These are phyloP conservation scores for Pangasius larnaudii DNA, from an alignment of 2,797 vertebrate genomes.

Conservation along the genomic window DNA sequence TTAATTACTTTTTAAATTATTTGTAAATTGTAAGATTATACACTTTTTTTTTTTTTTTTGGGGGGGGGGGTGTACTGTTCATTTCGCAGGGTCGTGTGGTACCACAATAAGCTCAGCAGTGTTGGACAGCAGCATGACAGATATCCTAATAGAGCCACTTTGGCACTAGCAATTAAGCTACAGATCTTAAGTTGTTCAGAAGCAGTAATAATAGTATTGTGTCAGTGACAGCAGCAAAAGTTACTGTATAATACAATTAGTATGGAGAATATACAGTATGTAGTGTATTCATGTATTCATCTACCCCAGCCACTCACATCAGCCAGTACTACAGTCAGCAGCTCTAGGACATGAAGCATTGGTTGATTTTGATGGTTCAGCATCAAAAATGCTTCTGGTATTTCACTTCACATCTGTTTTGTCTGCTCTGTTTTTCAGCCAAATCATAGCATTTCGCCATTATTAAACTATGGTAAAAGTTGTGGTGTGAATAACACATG, in stretches of 20 bases:
- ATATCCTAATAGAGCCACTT: no score
- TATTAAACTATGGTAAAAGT: neutral
- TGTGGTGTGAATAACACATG: neutral
- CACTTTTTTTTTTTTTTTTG: no score
- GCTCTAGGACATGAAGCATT: neutral
- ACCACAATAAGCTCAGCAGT: neutral
- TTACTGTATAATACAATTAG: neutral
- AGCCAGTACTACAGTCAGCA: neutral
- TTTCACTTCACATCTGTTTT: neutral
- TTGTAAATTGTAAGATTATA: neutral
- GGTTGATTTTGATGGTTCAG: neutral
- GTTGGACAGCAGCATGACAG: neutral
- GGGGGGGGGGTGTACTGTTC: no score
- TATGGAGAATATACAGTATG: neutral
- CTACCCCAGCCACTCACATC: neutral
- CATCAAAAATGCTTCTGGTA: neutral
- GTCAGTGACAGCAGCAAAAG: neutral
- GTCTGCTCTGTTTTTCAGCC: neutral
- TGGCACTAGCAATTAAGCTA: neutral
- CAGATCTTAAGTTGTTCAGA: neutral
- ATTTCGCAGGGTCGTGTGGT: neutral
- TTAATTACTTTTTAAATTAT: neutral
- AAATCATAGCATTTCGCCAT: neutral
- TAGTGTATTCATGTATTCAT: neutral
- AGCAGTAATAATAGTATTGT: neutral